phyloP scores from a whole-genome alignment of 2,888 invertebrate species.

The Dryococelus australis region DNA sequence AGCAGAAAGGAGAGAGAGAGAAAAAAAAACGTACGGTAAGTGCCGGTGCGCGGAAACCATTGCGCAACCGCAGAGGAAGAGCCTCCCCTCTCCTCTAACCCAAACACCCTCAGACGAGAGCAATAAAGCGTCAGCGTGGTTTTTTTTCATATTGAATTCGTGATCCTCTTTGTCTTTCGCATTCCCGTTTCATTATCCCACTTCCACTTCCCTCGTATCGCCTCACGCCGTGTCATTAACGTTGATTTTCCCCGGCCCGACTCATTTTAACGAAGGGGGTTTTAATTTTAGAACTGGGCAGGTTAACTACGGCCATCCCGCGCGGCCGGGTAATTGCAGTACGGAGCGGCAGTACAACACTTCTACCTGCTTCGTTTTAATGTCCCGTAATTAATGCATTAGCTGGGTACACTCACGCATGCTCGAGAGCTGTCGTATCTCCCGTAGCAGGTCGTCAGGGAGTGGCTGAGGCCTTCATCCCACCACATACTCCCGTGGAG shows the following conservation, averaged over 20 bases:
- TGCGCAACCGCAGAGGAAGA: background rate
- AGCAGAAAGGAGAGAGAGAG: too few species aligned
- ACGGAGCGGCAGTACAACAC: too few species aligned
- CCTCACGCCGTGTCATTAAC: background rate
- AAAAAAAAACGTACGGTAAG: background rate
- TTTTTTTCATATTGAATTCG: background rate
- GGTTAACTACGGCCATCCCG: too few species aligned
- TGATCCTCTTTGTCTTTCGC: conserved; percentile 1
- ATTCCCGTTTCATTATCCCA: conserved; percentile 8
- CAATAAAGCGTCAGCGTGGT: background rate
- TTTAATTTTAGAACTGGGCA: background rate
- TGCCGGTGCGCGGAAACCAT: background rate
- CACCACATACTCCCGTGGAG: too few species aligned
- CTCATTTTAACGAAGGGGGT: background rate
- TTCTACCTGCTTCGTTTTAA: too few species aligned
- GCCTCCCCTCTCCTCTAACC: background rate
- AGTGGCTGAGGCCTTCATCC: too few species aligned
- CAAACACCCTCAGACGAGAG: background rate
- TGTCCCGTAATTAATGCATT: too few species aligned
- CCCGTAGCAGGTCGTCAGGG: too few species aligned
- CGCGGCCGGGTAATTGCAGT: too few species aligned
- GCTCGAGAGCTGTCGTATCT: too few species aligned
- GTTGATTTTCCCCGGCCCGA: background rate
- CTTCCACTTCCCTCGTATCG: too few species aligned
- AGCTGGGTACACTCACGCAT: too few species aligned